Evolutionary conservation across 2,797 vertebrate genomes (phyloP), one percentile per base, ranked within the genome.

Genomic region (Discoglossus pictus): DNA sequence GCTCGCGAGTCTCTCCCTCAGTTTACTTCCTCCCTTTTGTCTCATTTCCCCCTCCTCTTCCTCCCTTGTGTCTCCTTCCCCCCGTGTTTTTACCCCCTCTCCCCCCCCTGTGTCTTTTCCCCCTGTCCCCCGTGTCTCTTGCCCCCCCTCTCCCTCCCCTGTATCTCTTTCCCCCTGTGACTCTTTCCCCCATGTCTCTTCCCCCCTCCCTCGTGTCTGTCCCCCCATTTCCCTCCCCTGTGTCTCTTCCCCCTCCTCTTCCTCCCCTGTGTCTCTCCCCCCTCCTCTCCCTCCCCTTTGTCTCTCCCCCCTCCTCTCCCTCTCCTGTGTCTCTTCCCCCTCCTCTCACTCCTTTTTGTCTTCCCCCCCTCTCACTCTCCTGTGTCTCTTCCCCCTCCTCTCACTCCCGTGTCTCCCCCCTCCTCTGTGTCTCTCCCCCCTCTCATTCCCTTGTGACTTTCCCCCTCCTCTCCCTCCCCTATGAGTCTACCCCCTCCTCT

Each of bases 381-480:
- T n/a, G n/a, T n/a, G n/a, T n/a, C 39, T 11, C 5, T 6, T 7
- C 7, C 4, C 5, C 46, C 5, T 21, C 5, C 6, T 7, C 6
- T 7, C 46, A 4, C 46, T 8, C 5, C 7, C 5, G 4, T 7
- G 6, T 7, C n/a, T 13, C n/a, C 39, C n/a, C 39, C n/a, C 39
- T 11, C 39, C 39, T 42, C 39, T n/a, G n/a, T n/a, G n/a, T n/a
- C n/a, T 42, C 39, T 11, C 39, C 7, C 5, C 7, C 5, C 6
- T 7, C 7, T 7, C 6, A 4, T 42, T 13, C n/a, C 39, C n/a
- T 13, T 11, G 6, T 11, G 7, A 6, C 39, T 13, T 10, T 9
- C 39, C 82, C 78, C 84, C 75, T 62, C 77, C 78, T 11, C 4
- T 4, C 39, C 59, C 46, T 7, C 44, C 47, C 4, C 40, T n/a